phyloP scores from a whole-genome alignment of 1,140 invertebrate genomes.

The Zaprionus gabonicus region DNA sequence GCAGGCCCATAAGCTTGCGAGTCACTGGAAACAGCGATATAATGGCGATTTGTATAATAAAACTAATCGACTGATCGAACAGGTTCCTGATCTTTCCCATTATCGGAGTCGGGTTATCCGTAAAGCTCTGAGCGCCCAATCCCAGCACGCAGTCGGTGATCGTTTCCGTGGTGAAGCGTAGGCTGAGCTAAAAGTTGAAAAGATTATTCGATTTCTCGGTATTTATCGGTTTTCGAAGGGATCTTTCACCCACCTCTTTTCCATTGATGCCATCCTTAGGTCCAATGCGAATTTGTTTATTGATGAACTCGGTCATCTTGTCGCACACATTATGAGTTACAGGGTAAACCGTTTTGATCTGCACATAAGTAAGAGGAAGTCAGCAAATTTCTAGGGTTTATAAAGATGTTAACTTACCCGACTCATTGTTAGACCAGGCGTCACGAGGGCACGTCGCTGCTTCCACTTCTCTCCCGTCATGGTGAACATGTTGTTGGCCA shows the following conservation, averaged over 20 bases:
- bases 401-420: constrained; percentile 45
- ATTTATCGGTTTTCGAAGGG: neutral
- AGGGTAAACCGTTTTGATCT: constrained; percentile 78
- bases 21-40: constrained; percentile 51
- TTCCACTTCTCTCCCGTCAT: constrained; percentile 86
- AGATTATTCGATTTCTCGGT: neutral
- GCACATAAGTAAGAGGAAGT: neutral
- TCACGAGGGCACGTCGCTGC: constrained; percentile 85
- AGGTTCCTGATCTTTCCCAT: constrained; percentile 52
- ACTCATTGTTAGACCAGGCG: constrained; percentile 86
- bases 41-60: constrained; percentile 34
- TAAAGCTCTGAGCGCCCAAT: constrained; percentile 80
- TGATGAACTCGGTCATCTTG: constrained; percentile 56
- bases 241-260: constrained; percentile 58
- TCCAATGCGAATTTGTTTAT: constrained; percentile 56
- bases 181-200: constrained; percentile 53
- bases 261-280: constrained; percentile 49
- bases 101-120: constrained; percentile 53
- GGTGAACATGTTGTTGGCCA: constrained; percentile 85
- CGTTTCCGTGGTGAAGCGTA: constrained; percentile 85
- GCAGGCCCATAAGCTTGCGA: constrained; percentile 30
- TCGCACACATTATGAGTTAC: constrained; percentile 68
- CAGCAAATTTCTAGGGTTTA: neutral
- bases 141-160: constrained; percentile 85
- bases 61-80: constrained; percentile 35